phyloP scores from a whole-genome alignment of 2,888 invertebrate genomes.

The Diabrotica balteata region DNA sequence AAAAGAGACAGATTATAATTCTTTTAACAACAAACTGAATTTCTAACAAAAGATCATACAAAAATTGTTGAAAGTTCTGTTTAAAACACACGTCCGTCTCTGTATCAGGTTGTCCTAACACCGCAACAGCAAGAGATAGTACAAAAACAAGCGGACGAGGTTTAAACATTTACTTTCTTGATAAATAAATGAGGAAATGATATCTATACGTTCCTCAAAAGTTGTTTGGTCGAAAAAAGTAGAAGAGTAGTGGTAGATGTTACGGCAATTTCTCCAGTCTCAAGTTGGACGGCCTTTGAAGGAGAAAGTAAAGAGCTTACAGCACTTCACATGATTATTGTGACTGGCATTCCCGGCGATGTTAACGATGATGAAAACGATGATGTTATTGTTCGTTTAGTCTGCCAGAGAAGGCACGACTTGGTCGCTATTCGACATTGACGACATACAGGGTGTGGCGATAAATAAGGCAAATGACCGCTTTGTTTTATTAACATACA shows the following conservation, averaged over 20 bases:
- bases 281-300: conserved; percentile 8
- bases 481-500: not conserved
- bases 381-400: not conserved
- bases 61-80: too few relatives aligned
- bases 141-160: not conserved
- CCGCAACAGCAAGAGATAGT: conserved; percentile 6
- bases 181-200: conserved; percentile 32
- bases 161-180: conserved; percentile 26
- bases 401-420: too few relatives aligned
- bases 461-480: too few relatives aligned
- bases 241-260: conserved; percentile 14
- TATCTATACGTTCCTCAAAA: not conserved
- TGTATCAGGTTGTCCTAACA: too few relatives aligned
- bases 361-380: not conserved
- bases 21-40: too few relatives aligned
- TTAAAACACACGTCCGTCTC: too few relatives aligned
- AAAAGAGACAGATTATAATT: too few relatives aligned
- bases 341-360: not conserved
- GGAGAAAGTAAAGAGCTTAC: conserved; percentile 15
- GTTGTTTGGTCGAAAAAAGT: conserved; percentile 23
- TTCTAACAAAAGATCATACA: too few relatives aligned
- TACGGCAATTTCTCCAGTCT: conserved; percentile 18
- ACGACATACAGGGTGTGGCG: too few relatives aligned
- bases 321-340: conserved; percentile 2
- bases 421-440: too few relatives aligned